Evolutionary conservation across 2,888 invertebrate genomes (phyloP).

Genomic region (Beris chalybata): DNA sequence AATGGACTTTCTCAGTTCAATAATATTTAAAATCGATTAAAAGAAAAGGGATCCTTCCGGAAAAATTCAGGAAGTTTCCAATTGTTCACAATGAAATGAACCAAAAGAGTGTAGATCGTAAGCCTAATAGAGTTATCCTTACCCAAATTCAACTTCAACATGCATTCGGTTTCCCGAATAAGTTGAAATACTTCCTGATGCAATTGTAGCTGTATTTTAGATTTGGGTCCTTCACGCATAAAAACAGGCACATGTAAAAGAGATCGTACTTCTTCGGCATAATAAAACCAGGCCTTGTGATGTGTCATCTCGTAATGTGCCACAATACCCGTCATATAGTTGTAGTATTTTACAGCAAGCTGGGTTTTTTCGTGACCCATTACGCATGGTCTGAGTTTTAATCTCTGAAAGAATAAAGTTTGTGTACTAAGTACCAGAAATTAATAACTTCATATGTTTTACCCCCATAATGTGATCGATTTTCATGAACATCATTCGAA

Average conservation of each 20-base stretch:
- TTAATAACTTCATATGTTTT: conserved; percentile 47
- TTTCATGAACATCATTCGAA: conserved; percentile 72
- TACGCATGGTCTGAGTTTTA: conserved; percentile 53
- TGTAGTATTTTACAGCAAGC: conserved; percentile 74
- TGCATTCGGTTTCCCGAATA: conserved; percentile 78
- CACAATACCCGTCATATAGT: conserved; percentile 76
- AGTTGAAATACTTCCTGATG: conserved; percentile 72
- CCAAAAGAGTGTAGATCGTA: too few species aligned
- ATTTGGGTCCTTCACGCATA: conserved; percentile 64
- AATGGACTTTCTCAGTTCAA: background rate
- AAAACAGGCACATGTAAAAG: conserved; percentile 70
- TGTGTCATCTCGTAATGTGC: conserved; percentile 82
- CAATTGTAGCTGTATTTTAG: conserved; percentile 71
- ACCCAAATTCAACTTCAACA: conserved; percentile 74
- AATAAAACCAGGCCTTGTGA: conserved; percentile 78
- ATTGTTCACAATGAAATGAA: too few species aligned
- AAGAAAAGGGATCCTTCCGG: too few species aligned
- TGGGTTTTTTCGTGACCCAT: conserved; percentile 69
- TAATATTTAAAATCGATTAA: too few species aligned
- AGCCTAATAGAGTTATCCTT: conserved; percentile 28
- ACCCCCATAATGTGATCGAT: conserved; percentile 76
- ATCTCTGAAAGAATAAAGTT: conserved; percentile 29
- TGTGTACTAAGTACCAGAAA: background rate
- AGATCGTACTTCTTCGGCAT: conserved; percentile 69
- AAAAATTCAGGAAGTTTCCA: too few species aligned